phyloP scores from a whole-genome alignment of 1,140 invertebrate genomes.

The Drosophila kanapiae region DNA sequence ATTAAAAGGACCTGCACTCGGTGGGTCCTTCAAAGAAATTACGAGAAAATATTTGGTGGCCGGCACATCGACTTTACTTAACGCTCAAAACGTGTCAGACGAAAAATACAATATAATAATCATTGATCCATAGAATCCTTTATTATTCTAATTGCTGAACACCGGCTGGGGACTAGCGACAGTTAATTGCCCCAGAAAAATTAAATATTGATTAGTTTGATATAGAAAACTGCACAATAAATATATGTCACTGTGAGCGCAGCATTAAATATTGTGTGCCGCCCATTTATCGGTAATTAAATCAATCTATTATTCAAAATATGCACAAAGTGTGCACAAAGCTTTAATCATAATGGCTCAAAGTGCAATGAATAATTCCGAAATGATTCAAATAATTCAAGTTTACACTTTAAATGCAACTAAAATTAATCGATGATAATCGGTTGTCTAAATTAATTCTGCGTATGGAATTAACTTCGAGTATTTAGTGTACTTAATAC shows the following conservation, averaged over 20 bases:
- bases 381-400: not conserved
- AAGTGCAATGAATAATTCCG: not conserved
- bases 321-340: slow-evolving; percentile 3
- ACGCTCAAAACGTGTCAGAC: slow-evolving; percentile 8
- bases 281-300: slow-evolving; percentile 11
- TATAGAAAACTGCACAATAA: not conserved
- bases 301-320: slow-evolving; percentile 3
- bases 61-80: too few species aligned
- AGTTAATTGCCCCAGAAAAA: not conserved
- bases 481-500: too few species aligned
- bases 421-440: not conserved
- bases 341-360: not conserved
- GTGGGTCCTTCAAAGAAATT: not conserved
- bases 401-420: not conserved
- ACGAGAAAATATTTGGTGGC: not conserved
- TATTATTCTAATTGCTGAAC: not conserved
- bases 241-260: not conserved
- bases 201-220: not conserved
- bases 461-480: not conserved
- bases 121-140: not conserved
- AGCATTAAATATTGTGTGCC: not conserved
- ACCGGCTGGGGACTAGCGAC: too few species aligned
- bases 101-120: not conserved
- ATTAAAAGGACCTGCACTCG: slow-evolving; percentile 48
- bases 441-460: not conserved